phyloP scores from a whole-genome alignment of 1,140 invertebrate species.

The Coelopa frigida region DNA sequence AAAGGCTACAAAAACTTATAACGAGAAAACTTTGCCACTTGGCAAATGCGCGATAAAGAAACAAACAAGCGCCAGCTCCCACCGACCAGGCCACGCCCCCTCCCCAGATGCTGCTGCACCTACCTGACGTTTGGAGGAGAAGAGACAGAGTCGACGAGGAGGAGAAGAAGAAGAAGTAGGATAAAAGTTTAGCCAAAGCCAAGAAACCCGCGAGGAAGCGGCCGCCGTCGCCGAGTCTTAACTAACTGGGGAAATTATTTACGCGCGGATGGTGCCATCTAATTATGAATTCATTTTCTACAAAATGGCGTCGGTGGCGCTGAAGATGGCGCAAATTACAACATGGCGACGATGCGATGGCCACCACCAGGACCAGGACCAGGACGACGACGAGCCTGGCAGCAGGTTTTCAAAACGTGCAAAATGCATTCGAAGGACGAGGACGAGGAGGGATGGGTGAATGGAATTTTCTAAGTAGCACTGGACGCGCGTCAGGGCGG shows the following conservation, averaged over 20 bases:
- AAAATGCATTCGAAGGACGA: too few relatives aligned
- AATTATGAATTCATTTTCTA: conserved; percentile 44
- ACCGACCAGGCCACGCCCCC: too few relatives aligned
- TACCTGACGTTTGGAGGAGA: neutral
- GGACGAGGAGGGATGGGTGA: neutral
- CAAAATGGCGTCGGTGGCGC: conserved; percentile 15
- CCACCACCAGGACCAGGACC: neutral
- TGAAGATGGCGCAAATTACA: neutral
- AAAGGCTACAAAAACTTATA: conserved; percentile 45
- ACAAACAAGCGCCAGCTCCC: too few relatives aligned
- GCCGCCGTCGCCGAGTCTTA: conserved; percentile 2
- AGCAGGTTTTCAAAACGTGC: too few relatives aligned
- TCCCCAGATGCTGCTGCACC: neutral
- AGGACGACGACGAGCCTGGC: conserved; percentile 2
- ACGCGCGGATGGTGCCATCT: conserved; percentile 46
- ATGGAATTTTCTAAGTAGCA: neutral
- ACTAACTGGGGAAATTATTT: conserved; percentile 33
- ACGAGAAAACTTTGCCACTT: conserved; percentile 46
- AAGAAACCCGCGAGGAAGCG: neutral
- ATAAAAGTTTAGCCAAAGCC: neutral
- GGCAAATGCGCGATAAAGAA: conserved; percentile 43
- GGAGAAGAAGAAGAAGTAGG: neutral
- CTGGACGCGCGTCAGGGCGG: neutral
- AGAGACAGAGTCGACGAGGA: conserved; percentile 8
- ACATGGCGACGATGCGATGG: neutral